Conservation (phyloP, 2,113 vertebrate species). For the Cichladusa arquata region DNA sequence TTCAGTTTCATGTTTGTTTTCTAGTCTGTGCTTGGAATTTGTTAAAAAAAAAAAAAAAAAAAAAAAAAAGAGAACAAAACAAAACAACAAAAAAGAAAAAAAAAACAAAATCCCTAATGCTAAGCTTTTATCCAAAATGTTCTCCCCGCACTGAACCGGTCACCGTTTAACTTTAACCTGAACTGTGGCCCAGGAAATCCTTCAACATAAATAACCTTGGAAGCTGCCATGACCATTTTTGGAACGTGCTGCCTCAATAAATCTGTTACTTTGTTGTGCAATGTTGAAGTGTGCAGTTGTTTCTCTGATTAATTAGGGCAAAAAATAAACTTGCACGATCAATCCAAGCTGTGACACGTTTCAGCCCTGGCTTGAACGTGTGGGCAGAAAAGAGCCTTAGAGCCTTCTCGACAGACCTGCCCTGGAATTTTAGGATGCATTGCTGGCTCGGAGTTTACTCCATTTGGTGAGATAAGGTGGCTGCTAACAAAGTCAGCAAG, state of each 20-base stretch:
- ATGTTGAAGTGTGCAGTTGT: slow-evolving; percentile 49
- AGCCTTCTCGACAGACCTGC: background rate
- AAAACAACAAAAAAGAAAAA: background rate
- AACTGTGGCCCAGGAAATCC: slow-evolving; percentile 59
- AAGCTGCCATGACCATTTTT: slow-evolving; percentile 50
- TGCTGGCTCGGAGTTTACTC: background rate
- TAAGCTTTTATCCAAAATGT: slow-evolving; percentile 46
- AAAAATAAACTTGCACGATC: slow-evolving; percentile 59
- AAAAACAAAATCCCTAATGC: slow-evolving; percentile 37
- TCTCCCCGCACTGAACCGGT: slow-evolving; percentile 28
- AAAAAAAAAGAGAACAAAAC: background rate
- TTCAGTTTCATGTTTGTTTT: slow-evolving; percentile 20
- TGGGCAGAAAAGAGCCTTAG: background rate
- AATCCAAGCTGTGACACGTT: slow-evolving; percentile 56
- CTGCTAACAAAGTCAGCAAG: background rate
- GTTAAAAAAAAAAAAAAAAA: background rate
- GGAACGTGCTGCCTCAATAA: slow-evolving; percentile 45
- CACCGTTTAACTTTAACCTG: slow-evolving; percentile 50
- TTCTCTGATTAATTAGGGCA: slow-evolving; percentile 67
- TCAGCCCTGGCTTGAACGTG: slow-evolving; percentile 35
- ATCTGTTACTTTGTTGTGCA: slow-evolving; percentile 66
- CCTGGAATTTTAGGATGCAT: background rate
- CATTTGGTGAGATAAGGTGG: background rate
- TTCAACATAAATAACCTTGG: slow-evolving; percentile 58
- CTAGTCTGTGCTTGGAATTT: slow-evolving; percentile 28